These are phyloP conservation scores for Pyrocephalus nanus DNA, from an alignment of 2,797 vertebrate species.

Conservation along the genomic window DNA sequence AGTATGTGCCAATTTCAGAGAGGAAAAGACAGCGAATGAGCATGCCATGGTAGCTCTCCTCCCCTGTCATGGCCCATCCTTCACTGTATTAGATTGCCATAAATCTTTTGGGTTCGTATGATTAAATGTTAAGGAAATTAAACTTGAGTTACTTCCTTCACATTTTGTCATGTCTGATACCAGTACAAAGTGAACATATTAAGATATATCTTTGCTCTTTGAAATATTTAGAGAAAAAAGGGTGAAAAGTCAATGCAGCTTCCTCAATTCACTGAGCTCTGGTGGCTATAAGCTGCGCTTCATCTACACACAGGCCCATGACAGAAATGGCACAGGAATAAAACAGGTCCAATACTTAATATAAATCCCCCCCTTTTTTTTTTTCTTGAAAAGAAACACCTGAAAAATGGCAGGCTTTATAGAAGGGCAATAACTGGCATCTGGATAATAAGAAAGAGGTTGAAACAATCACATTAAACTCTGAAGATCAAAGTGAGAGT, in stretches of 20 bases:
- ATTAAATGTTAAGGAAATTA: background rate
- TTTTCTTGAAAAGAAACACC: background rate
- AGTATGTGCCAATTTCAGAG: background rate
- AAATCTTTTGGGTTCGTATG: background rate
- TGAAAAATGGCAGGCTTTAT: background rate
- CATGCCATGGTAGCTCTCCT: background rate
- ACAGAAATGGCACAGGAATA: background rate
- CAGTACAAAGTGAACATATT: background rate
- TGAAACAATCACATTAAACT: background rate
- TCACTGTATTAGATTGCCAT: background rate
- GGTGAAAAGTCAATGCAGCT: fast-evolving
- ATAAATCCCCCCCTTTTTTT: fast-evolving
- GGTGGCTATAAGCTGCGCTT: background rate
- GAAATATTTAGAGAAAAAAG: background rate
- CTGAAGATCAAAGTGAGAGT: background rate
- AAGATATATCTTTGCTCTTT: background rate
- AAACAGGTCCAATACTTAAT: background rate
- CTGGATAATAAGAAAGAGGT: background rate
- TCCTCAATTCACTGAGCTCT: background rate
- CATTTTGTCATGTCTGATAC: background rate
- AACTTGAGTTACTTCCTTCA: background rate
- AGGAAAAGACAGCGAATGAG: background rate
- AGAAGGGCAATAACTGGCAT: background rate
- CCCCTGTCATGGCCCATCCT: background rate
- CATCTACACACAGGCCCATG: fast-evolving